Conservation (phyloP, 1,140 invertebrate genomes). For the Panagrolaimus sp. region DNA sequence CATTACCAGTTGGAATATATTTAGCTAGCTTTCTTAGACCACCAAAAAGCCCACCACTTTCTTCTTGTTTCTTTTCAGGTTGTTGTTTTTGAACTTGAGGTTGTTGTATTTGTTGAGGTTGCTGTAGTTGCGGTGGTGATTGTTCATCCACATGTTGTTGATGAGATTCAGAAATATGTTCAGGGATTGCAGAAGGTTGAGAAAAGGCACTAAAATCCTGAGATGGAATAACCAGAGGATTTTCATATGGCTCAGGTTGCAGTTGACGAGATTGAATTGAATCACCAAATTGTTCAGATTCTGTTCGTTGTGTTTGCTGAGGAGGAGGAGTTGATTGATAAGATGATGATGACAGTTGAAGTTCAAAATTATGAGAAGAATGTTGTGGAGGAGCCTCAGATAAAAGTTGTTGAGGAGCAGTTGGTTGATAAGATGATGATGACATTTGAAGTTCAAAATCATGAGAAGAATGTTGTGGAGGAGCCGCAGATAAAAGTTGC, state of each 20-base stretch:
- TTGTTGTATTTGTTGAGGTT: background rate
- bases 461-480: background rate
- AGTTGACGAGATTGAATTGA: background rate
- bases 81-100: background rate
- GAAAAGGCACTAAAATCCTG: background rate
- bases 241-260: background rate
- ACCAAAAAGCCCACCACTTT: conserved; percentile 25
- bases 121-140: background rate
- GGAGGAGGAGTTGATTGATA: too few species aligned
- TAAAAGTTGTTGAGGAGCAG: too few species aligned
- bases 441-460: too few species aligned
- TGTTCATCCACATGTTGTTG: background rate
- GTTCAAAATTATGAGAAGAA: background rate
- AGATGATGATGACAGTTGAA: too few species aligned
- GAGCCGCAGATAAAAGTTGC: background rate
- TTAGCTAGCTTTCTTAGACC: conserved; percentile 29
- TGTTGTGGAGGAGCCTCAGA: background rate
- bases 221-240: background rate
- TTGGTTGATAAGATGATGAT: too few species aligned
- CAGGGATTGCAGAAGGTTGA: background rate
- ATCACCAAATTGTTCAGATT: too few species aligned
- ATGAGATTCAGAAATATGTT: background rate
- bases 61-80: conserved; percentile 12
- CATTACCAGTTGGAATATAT: conserved; percentile 25
- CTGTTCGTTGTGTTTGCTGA: background rate